Evolutionary conservation across 2,797 vertebrate genomes (phyloP).

Genomic region (Pseudopleuronectes americanus): DNA sequence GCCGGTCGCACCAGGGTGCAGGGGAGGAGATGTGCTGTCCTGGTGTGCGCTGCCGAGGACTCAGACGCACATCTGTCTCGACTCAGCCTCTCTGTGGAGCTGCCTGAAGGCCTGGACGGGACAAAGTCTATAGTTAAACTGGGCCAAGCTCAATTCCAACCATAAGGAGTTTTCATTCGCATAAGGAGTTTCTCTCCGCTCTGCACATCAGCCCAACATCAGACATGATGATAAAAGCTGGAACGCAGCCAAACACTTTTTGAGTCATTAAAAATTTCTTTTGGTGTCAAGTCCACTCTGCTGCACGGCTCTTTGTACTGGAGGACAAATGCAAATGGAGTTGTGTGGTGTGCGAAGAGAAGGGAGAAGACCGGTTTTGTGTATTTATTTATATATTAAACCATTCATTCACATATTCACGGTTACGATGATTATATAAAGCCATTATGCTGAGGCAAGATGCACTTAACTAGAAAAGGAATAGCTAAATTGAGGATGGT

Average conservation of each 20-base stretch:
- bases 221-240: slow-evolving; percentile 19
- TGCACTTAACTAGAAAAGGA: slow-evolving; percentile 32
- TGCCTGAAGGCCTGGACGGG: slow-evolving; percentile 38
- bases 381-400: slow-evolving; percentile 44
- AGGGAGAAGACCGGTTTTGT: slow-evolving; percentile 13
- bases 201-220: not conserved
- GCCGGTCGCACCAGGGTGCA: slow-evolving; percentile 39
- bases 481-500: slow-evolving; percentile 4
- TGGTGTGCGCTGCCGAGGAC: slow-evolving; percentile 44
- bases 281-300: slow-evolving; percentile 22
- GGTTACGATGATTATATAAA: slow-evolving; percentile 58
- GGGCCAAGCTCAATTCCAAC: slow-evolving; percentile 22
- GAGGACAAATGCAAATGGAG: slow-evolving; percentile 28
- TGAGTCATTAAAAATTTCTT: slow-evolving; percentile 36
- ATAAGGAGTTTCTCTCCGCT: not conserved
- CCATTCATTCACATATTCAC: slow-evolving; percentile 47
- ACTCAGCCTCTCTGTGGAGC: slow-evolving; percentile 36
- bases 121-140: slow-evolving; percentile 36
- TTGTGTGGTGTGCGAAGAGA: slow-evolving; percentile 16
- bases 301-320: slow-evolving; percentile 16
- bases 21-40: slow-evolving; percentile 30
- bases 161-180: slow-evolving; percentile 7
- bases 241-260: slow-evolving; percentile 19
- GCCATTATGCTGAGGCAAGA: slow-evolving; percentile 43
- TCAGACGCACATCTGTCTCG: slow-evolving; percentile 30